phyloP scores from a whole-genome alignment of 2,888 invertebrate species.

The Pseudococcus viburni region DNA sequence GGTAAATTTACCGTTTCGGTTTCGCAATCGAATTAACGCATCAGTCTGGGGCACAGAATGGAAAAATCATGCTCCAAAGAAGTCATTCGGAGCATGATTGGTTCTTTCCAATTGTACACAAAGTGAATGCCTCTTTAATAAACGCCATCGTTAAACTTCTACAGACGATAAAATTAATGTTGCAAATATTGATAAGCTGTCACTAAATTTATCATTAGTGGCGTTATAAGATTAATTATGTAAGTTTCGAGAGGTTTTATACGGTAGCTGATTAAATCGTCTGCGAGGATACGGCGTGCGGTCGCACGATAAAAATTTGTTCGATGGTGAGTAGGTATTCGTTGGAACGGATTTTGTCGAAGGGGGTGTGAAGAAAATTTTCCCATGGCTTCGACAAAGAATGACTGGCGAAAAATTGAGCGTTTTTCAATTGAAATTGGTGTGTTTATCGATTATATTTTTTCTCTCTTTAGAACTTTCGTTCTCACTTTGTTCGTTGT shows the following conservation, averaged over 20 bases:
- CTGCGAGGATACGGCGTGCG: neutral
- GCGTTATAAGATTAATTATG: constrained; percentile 33
- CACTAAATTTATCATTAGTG: neutral
- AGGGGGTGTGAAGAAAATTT: neutral
- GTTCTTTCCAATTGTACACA: constrained; percentile 3
- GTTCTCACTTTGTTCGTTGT: too few relatives aligned
- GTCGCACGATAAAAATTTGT: neutral
- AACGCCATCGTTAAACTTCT: neutral
- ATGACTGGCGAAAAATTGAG: too few relatives aligned
- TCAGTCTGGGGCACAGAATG: neutral
- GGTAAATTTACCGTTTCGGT: neutral
- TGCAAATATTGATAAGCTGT: constrained; percentile 38
- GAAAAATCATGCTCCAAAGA: constrained; percentile 11
- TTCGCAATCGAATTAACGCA: neutral
- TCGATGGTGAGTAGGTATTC: neutral
- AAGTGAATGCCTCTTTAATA: constrained; percentile 50
- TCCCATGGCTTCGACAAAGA: too few relatives aligned
- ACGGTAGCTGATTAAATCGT: constrained; percentile 24
- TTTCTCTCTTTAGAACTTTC: too few relatives aligned
- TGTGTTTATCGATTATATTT: too few relatives aligned
- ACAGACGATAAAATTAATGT: neutral
- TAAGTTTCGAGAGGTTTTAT: constrained; percentile 32
- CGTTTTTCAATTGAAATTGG: too few relatives aligned
- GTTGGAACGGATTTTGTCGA: neutral
- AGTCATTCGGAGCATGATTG: constrained; percentile 36